Base-by-base conservation (phyloP, 2,888 invertebrate species). In the Druceiella hillmani region DNA sequence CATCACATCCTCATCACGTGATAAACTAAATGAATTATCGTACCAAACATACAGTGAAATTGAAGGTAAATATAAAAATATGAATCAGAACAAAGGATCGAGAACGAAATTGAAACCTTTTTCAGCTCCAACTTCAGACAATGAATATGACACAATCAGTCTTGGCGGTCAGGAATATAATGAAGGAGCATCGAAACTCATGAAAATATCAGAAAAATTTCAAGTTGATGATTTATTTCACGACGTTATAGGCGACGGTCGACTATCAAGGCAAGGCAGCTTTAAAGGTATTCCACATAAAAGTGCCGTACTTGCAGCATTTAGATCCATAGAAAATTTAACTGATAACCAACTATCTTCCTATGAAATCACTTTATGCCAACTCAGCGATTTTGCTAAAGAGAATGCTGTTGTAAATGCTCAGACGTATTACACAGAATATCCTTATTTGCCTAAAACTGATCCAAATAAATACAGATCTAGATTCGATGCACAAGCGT, bases 231-330 rank as follows among this genome's bases (percentile, higher is more conserved):
- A 73, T 47, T 57, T 74, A 31, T 74, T 68, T 43, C 60, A 55
- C 38, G 74, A 74, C 43, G 48, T 53, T 4, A 67, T 68, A 0
- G 70, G 64, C 52, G 68, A 70, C 49, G 68, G 70, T 2, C 65
- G 59, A 51, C 51, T 66, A 9, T 68, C 68, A 49, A 57, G 69
- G 7, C 66, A 68, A 41, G 72, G 72, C n/a, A 67, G 67, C 51
- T 63, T 73, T 27, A 58, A 69, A 52, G 74, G 74, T 1, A 73
- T 74, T 47, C 72, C 74, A 15, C 64, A 73, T 51, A 72, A 71
- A 47, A 71, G 68, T 53, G 74, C 74, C 2, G 74, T 74, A 24
- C 55, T 74, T 13, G 71, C 70, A 52, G 58, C 74, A 0, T 71
- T 74, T 44, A 62, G 62, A 46, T 74, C 74, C 2, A 70, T 73